These are phyloP conservation scores for Sesamia nonagrioides DNA, from an alignment of 1,140 invertebrate species.

Conservation along the genomic window DNA sequence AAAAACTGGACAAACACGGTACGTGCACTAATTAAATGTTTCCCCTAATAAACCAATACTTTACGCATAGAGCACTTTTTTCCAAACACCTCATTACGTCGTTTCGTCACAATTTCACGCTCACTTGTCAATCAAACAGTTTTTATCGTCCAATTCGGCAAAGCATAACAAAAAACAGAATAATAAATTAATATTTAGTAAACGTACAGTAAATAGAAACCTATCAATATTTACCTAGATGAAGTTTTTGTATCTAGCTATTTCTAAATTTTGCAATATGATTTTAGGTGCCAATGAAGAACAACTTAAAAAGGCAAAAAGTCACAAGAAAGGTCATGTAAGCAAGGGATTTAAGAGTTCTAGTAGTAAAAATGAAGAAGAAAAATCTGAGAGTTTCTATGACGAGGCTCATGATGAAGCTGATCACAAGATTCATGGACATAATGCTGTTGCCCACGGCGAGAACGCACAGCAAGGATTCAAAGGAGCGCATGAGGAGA, in stretches of 20 bases:
- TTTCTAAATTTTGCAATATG: constrained; percentile 42
- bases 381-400: constrained; percentile 90
- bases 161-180: constrained; percentile 19
- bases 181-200: constrained; percentile 46
- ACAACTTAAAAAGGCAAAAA: constrained; percentile 86
- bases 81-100: constrained; percentile 21
- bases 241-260: constrained; percentile 10
- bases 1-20: constrained; percentile 88
- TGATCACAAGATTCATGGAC: constrained; percentile 86
- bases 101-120: constrained; percentile 46
- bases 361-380: constrained; percentile 90
- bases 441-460: constrained; percentile 87
- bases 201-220: constrained; percentile 22
- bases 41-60: background rate
- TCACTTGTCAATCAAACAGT: constrained; percentile 32
- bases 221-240: constrained; percentile 18
- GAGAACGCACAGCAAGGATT: constrained; percentile 86
- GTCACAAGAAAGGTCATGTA: constrained; percentile 90
- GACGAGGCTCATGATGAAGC: constrained; percentile 90
- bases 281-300: constrained; percentile 83
- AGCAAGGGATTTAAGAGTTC: constrained; percentile 90
- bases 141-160: constrained; percentile 27
- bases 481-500: constrained; percentile 88
- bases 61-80: constrained; percentile 17
- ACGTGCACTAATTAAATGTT: constrained; percentile 48